Base-by-base conservation (phyloP, 2,797 vertebrate genomes). In the Catamblyrhynchus diadema region DNA sequence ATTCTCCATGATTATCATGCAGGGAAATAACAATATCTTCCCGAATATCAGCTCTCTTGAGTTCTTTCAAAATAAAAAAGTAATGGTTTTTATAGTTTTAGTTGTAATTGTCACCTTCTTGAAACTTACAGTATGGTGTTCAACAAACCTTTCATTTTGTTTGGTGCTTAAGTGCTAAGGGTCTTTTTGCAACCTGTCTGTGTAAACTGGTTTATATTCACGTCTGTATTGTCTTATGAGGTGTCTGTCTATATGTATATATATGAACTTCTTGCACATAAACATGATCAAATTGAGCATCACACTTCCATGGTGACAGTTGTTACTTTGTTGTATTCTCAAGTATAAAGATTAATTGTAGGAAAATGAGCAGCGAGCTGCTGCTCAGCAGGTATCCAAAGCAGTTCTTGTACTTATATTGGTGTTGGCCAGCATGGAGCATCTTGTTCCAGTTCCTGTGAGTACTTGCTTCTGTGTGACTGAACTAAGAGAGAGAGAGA, bases 251-350 rank as follows among this genome's bases (percentile, higher is more conserved):
- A 0, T 75, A 8, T 73, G 17, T 73, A 10, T 28, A 21, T 48
- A 17, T 18, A 9, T 19, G 35, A 81, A 77, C 14, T 84, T 61
- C 22, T 71, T 80, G 54, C 65, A 81, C 61, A 57, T 16, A 84
- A 59, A 44, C 19, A 8, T 35, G 44, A 86, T 88, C 75, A n/a
- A 69, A 27, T 56, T 62, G 22, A 79, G 35, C 42, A 37, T 64
- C 3, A 2, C 51, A 23, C 4, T 80, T 89, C 18, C 33, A 8
- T 35, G 37, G 69, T 71, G 35, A 41, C 47, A 54, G 30, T 39
- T 81, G 53, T 65, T 85, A 47, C 21, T 83, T 69, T 91, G 48
- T 53, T 82, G 33, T 57, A 41, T 82, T 92, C 56, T 70, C 35
- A 71, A 82, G 57, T 72, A 81, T 66, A 83, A 86, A 48, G 8